Base-by-base conservation (phyloP, 1,140 invertebrate species). In the Heliconius hewitsoni region DNA sequence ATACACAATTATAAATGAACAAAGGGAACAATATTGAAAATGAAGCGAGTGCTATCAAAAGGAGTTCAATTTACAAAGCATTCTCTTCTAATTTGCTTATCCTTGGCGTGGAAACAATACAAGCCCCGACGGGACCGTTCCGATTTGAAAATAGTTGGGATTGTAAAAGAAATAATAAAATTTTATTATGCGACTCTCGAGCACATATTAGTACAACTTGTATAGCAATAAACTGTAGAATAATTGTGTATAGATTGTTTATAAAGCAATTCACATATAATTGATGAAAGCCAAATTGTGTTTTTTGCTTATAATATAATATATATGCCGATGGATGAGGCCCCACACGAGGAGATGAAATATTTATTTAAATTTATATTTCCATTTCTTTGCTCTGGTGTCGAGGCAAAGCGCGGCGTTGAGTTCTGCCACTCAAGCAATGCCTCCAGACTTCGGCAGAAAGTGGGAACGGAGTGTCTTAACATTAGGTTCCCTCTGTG, bases 151-250 rank as follows among this genome's bases (percentile, higher is more conserved):
- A 77, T 77, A 77, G 76, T 77, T 77, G 70, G 70, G 19, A 50
- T 77, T 55, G 76, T 77, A 37, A 77, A 72, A 42, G 76, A 77
- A 77, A 77, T 70, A 77, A 77, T 77, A 77, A 77, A 77, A 77
- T 77, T 71, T 77, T 77, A 72, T 52, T 46, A 66, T 46, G 23
- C 13, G 1, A 66, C 23, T 9, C 60, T 34, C 34, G 70, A 76
- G 37, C 74, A 50, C 39, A 52, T 76, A 76, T 76, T 76, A 76
- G 57, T 70, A 60, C 55, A 72, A 77, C 50, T 75, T 52, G 55
- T 23, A 57, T 60, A 55, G 57, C 9, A 77, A 52, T 80, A 46
- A 75, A 57, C 52, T 18, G n/a, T 70, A 16, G 8, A 13, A 66
- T 66, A 27, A 66, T 13, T 27, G 23, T 27, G 2, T 27, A 30